These are phyloP conservation scores for Patagioenas fasciata DNA, from an alignment of 2,113 vertebrate species.

Conservation along the genomic window DNA sequence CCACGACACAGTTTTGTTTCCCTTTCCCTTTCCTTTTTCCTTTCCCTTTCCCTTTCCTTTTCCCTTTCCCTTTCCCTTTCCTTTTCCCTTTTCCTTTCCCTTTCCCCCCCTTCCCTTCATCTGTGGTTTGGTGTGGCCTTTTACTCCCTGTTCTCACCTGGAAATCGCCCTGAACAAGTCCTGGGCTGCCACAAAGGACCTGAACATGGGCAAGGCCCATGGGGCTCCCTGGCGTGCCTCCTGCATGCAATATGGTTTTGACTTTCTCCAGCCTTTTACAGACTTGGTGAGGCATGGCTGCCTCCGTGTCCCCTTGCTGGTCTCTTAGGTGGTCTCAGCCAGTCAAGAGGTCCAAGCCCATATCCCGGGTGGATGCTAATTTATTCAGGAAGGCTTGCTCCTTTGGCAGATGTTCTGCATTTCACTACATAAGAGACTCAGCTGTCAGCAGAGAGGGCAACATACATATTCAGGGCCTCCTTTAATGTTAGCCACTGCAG, in stretches of 20 bases:
- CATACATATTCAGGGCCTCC: not conserved
- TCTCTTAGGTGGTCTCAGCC: not conserved
- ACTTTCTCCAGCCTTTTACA: not conserved
- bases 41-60: rapidly evolving
- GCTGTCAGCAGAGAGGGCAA: slow-evolving; percentile 12
- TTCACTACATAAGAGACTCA: not conserved
- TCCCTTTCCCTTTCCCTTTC: no score
- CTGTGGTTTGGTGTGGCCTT: not conserved
- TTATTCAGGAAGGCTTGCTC: slow-evolving; percentile 3
- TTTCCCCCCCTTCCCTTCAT: no score
- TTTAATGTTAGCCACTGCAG: not conserved
- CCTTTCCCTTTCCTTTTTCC: rapidly evolving
- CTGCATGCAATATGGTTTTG: not conserved
- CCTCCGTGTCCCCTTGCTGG: not conserved
- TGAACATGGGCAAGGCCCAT: not conserved
- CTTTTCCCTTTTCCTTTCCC: rapidly evolving
- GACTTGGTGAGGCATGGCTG: not conserved
- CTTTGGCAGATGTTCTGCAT: slow-evolving; percentile 3
- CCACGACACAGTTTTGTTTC: not conserved
- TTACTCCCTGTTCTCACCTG: not conserved
- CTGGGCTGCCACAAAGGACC: not conserved
- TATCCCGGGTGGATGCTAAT: not conserved
- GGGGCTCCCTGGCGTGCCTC: not conserved
- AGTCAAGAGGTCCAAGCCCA: not conserved
- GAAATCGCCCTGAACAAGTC: not conserved